Evolutionary conservation across 2,113 vertebrate species (phyloP).

Genomic region (Strigops habroptila): DNA sequence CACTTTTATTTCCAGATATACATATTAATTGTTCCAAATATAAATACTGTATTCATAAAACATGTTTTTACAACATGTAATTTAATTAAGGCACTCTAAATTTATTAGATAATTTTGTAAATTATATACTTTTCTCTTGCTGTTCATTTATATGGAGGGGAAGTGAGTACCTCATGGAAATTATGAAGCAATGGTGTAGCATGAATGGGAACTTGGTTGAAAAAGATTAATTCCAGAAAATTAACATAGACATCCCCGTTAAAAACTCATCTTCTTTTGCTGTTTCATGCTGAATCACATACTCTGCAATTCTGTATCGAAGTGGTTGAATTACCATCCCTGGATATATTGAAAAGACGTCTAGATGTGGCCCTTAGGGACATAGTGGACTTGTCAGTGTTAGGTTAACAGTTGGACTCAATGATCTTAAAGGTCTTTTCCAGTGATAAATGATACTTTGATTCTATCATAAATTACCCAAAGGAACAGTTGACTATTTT

Average conservation of each 20-base stretch:
- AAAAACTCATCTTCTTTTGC: neutral
- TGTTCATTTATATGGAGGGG: neutral
- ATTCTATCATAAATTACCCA: neutral
- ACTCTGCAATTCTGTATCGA: neutral
- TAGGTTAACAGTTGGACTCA: neutral
- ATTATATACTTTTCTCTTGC: neutral
- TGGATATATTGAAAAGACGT: neutral
- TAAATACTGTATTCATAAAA: neutral
- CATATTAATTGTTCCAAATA: neutral
- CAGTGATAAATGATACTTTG: rapidly evolving
- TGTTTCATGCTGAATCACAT: neutral
- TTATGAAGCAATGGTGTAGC: neutral
- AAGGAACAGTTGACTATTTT: neutral
- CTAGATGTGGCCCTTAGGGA: neutral
- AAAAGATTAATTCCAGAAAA: neutral
- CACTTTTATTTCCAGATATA: neutral
- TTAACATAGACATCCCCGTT: neutral
- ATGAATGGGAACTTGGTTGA: neutral
- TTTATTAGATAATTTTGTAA: neutral
- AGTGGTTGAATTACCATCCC: neutral
- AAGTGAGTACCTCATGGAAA: neutral
- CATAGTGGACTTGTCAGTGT: neutral
- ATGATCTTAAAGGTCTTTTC: neutral
- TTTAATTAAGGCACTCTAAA: neutral
- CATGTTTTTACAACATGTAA: neutral